Evolutionary conservation across 2,797 vertebrate genomes (phyloP).

Genomic region (Nyctibius grandis): DNA sequence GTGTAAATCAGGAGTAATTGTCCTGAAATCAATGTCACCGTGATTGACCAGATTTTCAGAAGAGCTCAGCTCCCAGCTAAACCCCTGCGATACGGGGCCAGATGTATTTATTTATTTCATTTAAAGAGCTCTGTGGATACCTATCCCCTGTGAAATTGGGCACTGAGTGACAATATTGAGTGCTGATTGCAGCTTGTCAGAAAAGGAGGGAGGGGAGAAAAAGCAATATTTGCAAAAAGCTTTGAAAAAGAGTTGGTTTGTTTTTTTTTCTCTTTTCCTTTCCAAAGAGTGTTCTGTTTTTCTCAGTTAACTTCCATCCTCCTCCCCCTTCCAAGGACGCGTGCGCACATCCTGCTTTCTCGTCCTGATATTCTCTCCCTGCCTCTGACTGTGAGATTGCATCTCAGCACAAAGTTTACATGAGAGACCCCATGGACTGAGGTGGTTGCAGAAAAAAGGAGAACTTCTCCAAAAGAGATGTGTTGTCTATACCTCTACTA

Average conservation of each 20-base stretch:
- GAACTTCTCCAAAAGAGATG: background rate
- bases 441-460: background rate
- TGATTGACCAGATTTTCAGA: constrained; percentile 57
- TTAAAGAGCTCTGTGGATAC: constrained; percentile 39
- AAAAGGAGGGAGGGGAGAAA: constrained; percentile 41
- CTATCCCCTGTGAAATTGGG: constrained; percentile 32
- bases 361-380: background rate
- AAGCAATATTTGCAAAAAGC: constrained; percentile 58
- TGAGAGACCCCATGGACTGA: background rate
- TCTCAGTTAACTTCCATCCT: background rate
- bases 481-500: background rate
- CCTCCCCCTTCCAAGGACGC: background rate
- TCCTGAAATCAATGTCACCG: constrained; percentile 60
- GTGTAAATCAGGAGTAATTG: constrained; percentile 66
- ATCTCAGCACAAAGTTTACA: background rate
- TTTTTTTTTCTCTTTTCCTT: background rate
- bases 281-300: background rate
- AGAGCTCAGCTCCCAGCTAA: constrained; percentile 46
- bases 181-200: constrained; percentile 53
- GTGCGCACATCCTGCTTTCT: background rate
- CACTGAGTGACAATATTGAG: constrained; percentile 40
- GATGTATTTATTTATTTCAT: constrained; percentile 67
- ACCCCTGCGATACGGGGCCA: background rate
- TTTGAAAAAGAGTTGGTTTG: background rate
- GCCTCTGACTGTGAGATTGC: background rate